Percentiles rank a stretch among this genome's conserved stretches.
phyloP scores from a whole-genome alignment of 2,888 invertebrate genomes.

The Omphaloscelis lunosa region DNA sequence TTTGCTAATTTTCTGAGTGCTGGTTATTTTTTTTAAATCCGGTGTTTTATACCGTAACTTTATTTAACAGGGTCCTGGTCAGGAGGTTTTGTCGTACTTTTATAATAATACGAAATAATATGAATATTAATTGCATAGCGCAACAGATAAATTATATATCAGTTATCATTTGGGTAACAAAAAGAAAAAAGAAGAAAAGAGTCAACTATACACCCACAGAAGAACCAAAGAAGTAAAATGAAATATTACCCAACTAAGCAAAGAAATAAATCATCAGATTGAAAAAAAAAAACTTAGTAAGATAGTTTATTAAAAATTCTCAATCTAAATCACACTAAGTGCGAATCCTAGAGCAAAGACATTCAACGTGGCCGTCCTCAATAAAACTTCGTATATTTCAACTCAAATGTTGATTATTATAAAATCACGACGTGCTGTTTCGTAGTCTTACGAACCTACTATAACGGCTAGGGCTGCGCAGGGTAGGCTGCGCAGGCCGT shows the following conservation, averaged over 20 bases:
- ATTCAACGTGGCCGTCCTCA: conserved; percentile 2
- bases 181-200: too few relatives aligned
- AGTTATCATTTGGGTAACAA: neutral
- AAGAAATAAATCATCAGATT: too few relatives aligned
- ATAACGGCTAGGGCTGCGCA: too few relatives aligned
- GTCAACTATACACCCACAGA: too few relatives aligned
- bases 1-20: too few relatives aligned
- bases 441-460: too few relatives aligned
- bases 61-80: neutral
- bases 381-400: conserved; percentile 55
- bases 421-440: conserved; percentile 73
- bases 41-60: neutral
- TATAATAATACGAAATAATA: neutral
- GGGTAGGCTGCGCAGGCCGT: too few relatives aligned
- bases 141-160: neutral
- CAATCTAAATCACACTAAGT: neutral
- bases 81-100: neutral
- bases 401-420: conserved; percentile 72
- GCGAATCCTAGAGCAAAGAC: neutral
- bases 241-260: too few relatives aligned
- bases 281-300: neutral
- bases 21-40: neutral
- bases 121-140: neutral
- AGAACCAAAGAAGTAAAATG: too few relatives aligned
- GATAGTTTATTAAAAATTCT: neutral